Evolutionary conservation across 1,140 invertebrate genomes (phyloP).

Genomic region (Radopholus similis): DNA sequence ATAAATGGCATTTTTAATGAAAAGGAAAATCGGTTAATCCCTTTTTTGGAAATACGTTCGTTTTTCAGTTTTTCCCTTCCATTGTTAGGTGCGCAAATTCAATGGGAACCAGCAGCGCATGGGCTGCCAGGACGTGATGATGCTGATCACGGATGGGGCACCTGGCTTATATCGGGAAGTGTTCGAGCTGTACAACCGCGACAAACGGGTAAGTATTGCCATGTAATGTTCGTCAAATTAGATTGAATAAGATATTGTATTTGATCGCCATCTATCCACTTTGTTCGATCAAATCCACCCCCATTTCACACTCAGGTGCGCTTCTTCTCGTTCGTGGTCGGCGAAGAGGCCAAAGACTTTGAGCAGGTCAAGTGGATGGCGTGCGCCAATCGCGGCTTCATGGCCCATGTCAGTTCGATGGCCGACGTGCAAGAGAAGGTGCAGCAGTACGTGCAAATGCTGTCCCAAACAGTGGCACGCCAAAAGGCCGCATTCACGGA

Average conservation of each 20-base stretch:
- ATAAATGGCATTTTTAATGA: no score
- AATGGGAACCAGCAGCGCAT: conserved; percentile 41
- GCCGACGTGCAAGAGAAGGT: conserved; percentile 57
- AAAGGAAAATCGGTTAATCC: no score
- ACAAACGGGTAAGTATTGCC: conserved; percentile 47
- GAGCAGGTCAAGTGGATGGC: conserved; percentile 93
- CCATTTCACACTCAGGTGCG: conserved; percentile 69
- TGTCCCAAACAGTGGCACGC: conserved; percentile 50
- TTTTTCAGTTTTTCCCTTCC: conserved; percentile 9
- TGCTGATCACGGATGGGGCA: conserved; percentile 91
- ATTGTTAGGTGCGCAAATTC: conserved; percentile 45
- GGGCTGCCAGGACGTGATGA: conserved; percentile 78
- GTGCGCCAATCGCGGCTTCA: conserved; percentile 83
- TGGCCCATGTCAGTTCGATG: conserved; percentile 56
- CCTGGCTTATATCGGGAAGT: conserved; percentile 86
- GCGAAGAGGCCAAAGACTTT: conserved; percentile 84
- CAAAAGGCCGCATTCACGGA: conserved; percentile 36
- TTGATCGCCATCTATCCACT: no score
- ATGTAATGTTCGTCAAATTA: conserved; percentile 1
- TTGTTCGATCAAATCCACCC: no score
- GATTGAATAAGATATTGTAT: no score
- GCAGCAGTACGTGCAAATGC: conserved; percentile 56
- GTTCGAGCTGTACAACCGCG: conserved; percentile 81
- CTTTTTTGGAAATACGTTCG: background rate
- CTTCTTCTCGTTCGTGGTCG: conserved; percentile 95